These are phyloP conservation scores for Barnardius zonarius DNA, from an alignment of 2,113 vertebrate genomes.

Conservation along the genomic window DNA sequence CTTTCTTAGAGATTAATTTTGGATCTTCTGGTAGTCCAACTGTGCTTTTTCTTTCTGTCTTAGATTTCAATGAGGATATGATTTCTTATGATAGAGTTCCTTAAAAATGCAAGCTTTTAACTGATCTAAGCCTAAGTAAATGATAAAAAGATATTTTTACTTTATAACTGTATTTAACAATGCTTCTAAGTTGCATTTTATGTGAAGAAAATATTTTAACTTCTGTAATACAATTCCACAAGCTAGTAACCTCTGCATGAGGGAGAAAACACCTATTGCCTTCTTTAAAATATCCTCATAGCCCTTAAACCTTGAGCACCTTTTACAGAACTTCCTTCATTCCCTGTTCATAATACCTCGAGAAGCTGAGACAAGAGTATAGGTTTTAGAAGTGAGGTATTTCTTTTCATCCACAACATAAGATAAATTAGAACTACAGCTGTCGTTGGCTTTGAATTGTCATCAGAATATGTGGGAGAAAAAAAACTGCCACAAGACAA, in stretches of 20 bases:
- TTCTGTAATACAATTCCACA: not conserved
- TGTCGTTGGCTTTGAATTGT: not conserved
- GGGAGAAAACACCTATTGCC: not conserved
- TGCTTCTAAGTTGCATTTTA: not conserved
- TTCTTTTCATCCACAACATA: not conserved
- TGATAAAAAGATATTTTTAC: not conserved
- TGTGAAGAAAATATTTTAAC: not conserved
- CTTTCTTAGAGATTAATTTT: constrained; percentile 17
- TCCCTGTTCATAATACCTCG: not conserved
- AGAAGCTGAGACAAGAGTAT: not conserved
- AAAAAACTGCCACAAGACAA: not conserved
- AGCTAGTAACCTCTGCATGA: not conserved
- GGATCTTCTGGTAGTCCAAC: not conserved
- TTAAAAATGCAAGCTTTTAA: not conserved
- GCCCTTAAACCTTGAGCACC: not conserved
- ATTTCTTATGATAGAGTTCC: not conserved
- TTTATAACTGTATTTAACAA: not conserved
- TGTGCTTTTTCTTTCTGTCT: not conserved
- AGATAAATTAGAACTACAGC: not conserved
- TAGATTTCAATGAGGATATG: not conserved
- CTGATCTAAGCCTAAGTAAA: not conserved
- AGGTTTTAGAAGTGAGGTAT: not conserved
- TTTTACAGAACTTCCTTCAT: not conserved
- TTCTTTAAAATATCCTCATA: not conserved
- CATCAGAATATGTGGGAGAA: not conserved